These are phyloP conservation scores for Megaustenia siamemsis DNA, from an alignment of 2,888 invertebrate species.

Conservation along the genomic window DNA sequence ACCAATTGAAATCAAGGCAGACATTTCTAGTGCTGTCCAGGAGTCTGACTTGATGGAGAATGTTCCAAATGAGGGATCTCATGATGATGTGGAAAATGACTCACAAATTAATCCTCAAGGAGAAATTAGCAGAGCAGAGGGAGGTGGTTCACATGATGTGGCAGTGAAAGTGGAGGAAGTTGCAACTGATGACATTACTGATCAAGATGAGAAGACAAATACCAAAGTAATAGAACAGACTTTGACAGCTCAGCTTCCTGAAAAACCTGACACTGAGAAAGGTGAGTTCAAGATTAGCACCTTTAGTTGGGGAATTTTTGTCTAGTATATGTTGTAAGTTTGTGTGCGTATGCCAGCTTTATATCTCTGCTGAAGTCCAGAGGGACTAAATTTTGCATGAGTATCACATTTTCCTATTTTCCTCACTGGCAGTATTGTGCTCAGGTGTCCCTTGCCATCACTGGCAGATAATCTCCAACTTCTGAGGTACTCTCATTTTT, in stretches of 20 bases:
- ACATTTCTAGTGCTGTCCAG: conserved; percentile 32
- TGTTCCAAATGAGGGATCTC: not conserved
- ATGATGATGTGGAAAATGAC: not conserved
- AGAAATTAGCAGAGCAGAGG: not conserved
- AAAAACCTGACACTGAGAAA: conserved; percentile 4
- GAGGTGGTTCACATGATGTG: not conserved
- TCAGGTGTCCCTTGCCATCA: too few species aligned
- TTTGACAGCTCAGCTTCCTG: conserved; percentile 9
- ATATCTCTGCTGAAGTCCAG: too few species aligned
- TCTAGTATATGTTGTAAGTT: too few species aligned
- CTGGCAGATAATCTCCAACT: too few species aligned
- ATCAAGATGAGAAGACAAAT: not conserved
- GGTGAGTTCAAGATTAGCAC: too few species aligned
- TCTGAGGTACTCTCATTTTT: too few species aligned
- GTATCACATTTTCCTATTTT: too few species aligned
- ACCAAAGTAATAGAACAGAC: not conserved
- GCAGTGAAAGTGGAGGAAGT: not conserved
- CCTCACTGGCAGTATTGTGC: too few species aligned
- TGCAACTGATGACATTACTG: not conserved
- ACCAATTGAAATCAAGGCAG: conserved; percentile 23
- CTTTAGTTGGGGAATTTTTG: too few species aligned
- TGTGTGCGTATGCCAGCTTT: too few species aligned
- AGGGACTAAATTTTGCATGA: too few species aligned
- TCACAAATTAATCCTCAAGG: not conserved
- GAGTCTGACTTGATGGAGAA: conserved; percentile 23